These are phyloP conservation scores for Cancer borealis DNA, from an alignment of 2,888 invertebrate genomes.

Conservation along the genomic window DNA sequence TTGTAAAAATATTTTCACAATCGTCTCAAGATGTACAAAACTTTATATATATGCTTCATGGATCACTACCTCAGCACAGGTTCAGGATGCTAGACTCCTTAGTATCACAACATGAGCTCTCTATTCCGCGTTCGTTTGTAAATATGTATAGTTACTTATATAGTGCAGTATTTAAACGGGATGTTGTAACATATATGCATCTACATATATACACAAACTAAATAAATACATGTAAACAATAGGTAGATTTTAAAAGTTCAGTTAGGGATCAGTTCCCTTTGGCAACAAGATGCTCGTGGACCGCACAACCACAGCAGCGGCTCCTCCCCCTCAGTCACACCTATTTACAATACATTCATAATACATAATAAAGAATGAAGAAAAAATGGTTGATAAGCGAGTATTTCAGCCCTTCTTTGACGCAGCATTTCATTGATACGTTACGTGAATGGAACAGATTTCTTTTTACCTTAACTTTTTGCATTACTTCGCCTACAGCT, in stretches of 20 bases:
- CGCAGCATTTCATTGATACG: not conserved
- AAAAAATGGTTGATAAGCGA: not conserved
- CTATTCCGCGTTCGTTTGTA: not conserved
- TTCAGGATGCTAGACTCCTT: not conserved
- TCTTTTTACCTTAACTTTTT: not conserved
- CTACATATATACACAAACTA: conserved; percentile 27
- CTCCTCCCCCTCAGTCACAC: not conserved
- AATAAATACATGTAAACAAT: not conserved
- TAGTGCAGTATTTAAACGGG: conserved; percentile 25
- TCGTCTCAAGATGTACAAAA: conserved; percentile 60
- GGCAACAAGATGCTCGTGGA: not conserved
- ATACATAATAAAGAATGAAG: not conserved
- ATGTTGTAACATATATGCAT: not conserved
- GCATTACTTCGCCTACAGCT: not conserved
- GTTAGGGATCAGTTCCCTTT: conserved; percentile 18
- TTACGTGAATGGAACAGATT: not conserved
- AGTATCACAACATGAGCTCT: conserved; percentile 54
- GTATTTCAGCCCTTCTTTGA: not conserved
- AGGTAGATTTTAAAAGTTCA: not conserved
- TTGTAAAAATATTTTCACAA: conserved; percentile 64
- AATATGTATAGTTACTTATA: not conserved
- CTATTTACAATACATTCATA: not conserved
- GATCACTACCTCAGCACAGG: conserved; percentile 18
- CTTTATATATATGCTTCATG: conserved; percentile 45
- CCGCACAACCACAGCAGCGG: not conserved